These are phyloP conservation scores for Microctenopoma steveboyesi DNA, from an alignment of 2,797 vertebrate species.

Conservation along the genomic window DNA sequence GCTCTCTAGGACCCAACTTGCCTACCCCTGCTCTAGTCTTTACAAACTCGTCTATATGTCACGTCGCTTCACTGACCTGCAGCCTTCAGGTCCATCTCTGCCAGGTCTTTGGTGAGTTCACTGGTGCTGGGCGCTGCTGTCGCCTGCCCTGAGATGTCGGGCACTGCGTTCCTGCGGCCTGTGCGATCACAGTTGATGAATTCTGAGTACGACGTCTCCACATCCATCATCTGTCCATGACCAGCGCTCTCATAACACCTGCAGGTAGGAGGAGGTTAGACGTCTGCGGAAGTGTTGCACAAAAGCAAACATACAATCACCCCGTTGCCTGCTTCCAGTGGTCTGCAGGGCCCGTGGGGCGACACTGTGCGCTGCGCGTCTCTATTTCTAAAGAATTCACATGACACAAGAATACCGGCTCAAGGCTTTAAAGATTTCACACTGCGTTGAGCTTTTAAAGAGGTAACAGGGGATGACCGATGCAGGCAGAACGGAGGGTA, in stretches of 20 bases:
- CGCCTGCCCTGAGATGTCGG: slow-evolving; percentile 89
- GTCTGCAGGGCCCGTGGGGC: slow-evolving; percentile 16
- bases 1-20: no score
- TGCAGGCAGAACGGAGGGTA: slow-evolving; percentile 7
- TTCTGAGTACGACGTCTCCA: slow-evolving; percentile 94
- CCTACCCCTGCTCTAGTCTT: no score
- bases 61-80: slow-evolving; percentile 70
- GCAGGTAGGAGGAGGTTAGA: slow-evolving; percentile 31
- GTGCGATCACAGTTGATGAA: slow-evolving; percentile 96
- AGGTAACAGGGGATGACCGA: slow-evolving; percentile 7
- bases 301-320: slow-evolving; percentile 34
- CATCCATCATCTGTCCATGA: slow-evolving; percentile 94
- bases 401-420: slow-evolving; percentile 3
- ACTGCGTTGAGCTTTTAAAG: slow-evolving; percentile 11
- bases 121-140: slow-evolving; percentile 81
- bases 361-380: slow-evolving; percentile 14
- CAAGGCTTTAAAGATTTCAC: not conserved
- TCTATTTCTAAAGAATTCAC: slow-evolving; percentile 24
- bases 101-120: slow-evolving; percentile 89
- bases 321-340: slow-evolving; percentile 8
- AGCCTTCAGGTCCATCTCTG: slow-evolving; percentile 85
- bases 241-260: slow-evolving; percentile 85
- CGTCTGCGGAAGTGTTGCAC: slow-evolving; percentile 8
- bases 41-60: no score
- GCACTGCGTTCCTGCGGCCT: slow-evolving; percentile 95